Conservation (phyloP, 2,113 vertebrate genomes). For the Epinephelus fuscoguttatus region DNA sequence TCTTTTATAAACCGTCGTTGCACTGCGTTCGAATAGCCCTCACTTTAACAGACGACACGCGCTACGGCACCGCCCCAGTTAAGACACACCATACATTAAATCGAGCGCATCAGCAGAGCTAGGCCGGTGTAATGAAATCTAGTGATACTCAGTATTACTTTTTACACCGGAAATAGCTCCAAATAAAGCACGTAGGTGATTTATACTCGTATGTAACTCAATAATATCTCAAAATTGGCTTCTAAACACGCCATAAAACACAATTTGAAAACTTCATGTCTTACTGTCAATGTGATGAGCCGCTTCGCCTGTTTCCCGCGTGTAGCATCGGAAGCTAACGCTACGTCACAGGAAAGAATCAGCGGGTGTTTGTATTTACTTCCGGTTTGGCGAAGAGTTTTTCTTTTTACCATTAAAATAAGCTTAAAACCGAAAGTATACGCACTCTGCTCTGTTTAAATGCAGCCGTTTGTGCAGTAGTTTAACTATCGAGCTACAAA, state of each 20-base stretch:
- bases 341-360: constrained; percentile 76
- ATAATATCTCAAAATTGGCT: fast-evolving
- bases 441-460: fast-evolving
- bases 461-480: fast-evolving
- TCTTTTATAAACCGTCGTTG: neutral
- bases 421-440: neutral
- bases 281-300: constrained; percentile 72
- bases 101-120: constrained; percentile 28
- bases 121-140: constrained; percentile 57
- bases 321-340: constrained; percentile 82
- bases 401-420: neutral
- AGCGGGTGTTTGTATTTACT: constrained; percentile 36
- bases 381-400: constrained; percentile 52
- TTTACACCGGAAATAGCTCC: neutral
- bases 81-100: neutral
- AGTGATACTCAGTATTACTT: neutral
- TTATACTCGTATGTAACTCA: fast-evolving
- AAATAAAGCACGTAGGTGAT: neutral
- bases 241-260: neutral
- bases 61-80: constrained; percentile 4
- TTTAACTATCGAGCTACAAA: neutral
- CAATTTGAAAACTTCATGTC: constrained; percentile 26
- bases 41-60: neutral
- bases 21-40: fast-evolving
- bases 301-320: constrained; percentile 84